phyloP scores from a whole-genome alignment of 2,113 vertebrate genomes.

The Labeo rohita region DNA sequence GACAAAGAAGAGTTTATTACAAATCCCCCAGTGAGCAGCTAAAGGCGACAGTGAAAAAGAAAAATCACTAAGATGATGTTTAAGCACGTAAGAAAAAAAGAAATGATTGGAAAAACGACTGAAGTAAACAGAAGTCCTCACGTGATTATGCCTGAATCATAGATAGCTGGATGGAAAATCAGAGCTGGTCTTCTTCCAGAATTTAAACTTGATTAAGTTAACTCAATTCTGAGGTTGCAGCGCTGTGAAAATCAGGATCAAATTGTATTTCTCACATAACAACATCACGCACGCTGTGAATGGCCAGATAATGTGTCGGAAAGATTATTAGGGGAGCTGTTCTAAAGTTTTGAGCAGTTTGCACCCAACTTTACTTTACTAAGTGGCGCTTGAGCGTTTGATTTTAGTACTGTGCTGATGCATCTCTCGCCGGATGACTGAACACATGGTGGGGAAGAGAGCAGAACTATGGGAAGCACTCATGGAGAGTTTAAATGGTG shows the following conservation, averaged over 20 bases:
- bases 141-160: not conserved
- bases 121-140: not conserved
- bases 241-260: not conserved
- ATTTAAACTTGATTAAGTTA: conserved; percentile 21
- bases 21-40: not conserved
- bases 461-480: conserved; percentile 27
- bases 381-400: not conserved
- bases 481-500: conserved; percentile 36
- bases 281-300: not conserved
- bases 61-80: not conserved
- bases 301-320: conserved; percentile 15
- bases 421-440: conserved; percentile 10
- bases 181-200: conserved; percentile 16
- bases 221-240: conserved; percentile 5
- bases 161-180: conserved; percentile 7
- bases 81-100: not conserved
- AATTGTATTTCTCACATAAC: conserved; percentile 25
- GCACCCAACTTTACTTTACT: conserved; percentile 9
- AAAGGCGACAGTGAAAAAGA: not conserved
- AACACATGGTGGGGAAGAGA: conserved; percentile 9
- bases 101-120: not conserved
- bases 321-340: conserved; percentile 20
- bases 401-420: conserved; percentile 18
- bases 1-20: not conserved
- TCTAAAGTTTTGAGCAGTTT: conserved; percentile 1